Evolutionary conservation across 2,888 invertebrate genomes (phyloP).

Genomic region (Rhopalosiphum nymphaeae): DNA sequence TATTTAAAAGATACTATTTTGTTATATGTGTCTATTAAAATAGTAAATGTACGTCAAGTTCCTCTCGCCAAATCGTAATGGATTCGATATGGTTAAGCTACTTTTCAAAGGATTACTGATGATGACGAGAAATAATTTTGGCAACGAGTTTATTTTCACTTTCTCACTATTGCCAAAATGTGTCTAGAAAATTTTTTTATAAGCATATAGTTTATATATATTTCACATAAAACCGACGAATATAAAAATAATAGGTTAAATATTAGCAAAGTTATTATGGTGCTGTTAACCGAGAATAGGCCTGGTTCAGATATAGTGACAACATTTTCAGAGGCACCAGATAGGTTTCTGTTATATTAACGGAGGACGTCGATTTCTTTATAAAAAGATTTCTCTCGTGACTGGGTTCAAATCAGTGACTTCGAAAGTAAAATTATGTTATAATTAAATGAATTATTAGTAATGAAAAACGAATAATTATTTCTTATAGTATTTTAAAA

Average conservation of each 20-base stretch:
- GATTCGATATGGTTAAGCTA: constrained; percentile 6
- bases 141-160: constrained; percentile 41
- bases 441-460: neutral
- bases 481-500: neutral
- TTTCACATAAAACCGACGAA: neutral
- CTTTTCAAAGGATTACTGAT: constrained; percentile 31
- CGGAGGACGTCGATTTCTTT: neutral
- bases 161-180: constrained; percentile 34
- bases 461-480: neutral
- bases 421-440: neutral
- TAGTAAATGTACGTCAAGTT: neutral
- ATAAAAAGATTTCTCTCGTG: neutral
- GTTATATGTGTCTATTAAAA: neutral
- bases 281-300: neutral
- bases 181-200: neutral
- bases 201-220: neutral
- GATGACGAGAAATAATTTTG: constrained; percentile 6
- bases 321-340: neutral
- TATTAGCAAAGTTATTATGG: neutral
- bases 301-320: neutral
- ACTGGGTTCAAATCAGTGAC: neutral
- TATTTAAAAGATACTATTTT: neutral
- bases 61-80: constrained; percentile 29
- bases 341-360: neutral
- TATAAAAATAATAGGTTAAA: neutral